A percentile compares a stretch with the other conserved stretches of the same genome.
These are phyloP conservation scores for Siniperca obscura DNA, from an alignment of 2,797 vertebrate species.

Conservation along the genomic window DNA sequence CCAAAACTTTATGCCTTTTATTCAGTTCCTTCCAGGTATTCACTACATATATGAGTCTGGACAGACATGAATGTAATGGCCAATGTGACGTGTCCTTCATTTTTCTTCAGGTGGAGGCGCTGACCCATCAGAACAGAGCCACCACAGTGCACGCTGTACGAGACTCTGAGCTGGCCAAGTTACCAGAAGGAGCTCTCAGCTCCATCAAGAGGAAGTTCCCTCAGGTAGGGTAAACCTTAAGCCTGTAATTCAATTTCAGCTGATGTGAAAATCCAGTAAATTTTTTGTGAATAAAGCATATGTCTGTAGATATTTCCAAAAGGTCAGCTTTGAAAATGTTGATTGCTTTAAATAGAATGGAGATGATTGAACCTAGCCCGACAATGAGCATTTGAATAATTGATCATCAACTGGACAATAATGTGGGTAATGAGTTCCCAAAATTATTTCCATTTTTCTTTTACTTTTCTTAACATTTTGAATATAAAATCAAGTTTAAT, in stretches of 20 bases:
- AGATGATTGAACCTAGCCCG: neutral
- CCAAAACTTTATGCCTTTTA: no score
- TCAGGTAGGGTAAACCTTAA: constrained; percentile 82
- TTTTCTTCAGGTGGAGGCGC: constrained; percentile 89
- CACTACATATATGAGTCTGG: no score
- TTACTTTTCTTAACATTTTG: neutral
- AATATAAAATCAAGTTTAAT: neutral
- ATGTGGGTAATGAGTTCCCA: neutral
- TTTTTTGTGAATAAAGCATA: neutral
- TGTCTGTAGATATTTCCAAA: neutral
- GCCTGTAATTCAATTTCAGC: neutral
- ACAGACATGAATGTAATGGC: no score
- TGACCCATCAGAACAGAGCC: constrained; percentile 93
- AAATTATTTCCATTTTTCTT: neutral
- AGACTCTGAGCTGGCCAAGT: constrained; percentile 96
- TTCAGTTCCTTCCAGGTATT: no score
- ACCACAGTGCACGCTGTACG: constrained; percentile 95
- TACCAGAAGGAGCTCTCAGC: constrained; percentile 92
- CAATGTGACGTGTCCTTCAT: neutral
- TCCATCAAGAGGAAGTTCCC: constrained; percentile 96
- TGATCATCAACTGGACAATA: neutral
- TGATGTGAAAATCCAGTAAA: neutral
- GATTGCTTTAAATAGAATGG: constrained; percentile 5
- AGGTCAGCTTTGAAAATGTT: neutral
- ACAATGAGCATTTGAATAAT: neutral